Percentiles rank a stretch among this genome's conserved stretches.
Conservation (phyloP, 2,888 invertebrate species). For the Pediacus dermestoides region DNA sequence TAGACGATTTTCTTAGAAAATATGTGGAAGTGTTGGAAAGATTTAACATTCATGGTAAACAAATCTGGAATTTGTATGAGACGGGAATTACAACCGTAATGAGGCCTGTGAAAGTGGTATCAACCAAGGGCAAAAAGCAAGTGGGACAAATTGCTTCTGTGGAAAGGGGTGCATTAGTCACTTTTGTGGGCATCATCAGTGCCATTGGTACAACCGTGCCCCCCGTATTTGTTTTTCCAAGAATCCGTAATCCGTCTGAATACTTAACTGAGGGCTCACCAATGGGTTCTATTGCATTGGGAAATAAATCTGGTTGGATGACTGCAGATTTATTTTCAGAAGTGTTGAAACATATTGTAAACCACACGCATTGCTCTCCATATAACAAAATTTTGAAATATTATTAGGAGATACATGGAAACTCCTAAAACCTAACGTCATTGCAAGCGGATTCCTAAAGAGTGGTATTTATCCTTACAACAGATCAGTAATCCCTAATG, state of each 20-base stretch:
- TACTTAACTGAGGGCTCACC: slow-evolving; percentile 10
- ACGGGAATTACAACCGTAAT: slow-evolving; percentile 30
- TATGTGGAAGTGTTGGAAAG: slow-evolving; percentile 14
- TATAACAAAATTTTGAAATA: slow-evolving; percentile 13
- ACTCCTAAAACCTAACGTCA: no score
- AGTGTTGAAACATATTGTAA: slow-evolving; percentile 19
- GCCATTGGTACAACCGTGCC: slow-evolving; percentile 10
- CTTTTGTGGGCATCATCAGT: slow-evolving; percentile 7
- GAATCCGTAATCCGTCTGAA: slow-evolving; percentile 9
- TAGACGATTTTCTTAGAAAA: slow-evolving; percentile 47
- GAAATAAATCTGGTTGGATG: slow-evolving; percentile 23
- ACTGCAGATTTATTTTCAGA: slow-evolving; percentile 18
- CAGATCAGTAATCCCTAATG: no score
- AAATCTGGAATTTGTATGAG: slow-evolving; percentile 30
- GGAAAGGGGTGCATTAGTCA: slow-evolving; percentile 13
- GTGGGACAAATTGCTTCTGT: slow-evolving; percentile 11
- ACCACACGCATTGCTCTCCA: slow-evolving; percentile 9
- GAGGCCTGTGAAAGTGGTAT: slow-evolving; percentile 18
- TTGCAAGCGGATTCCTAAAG: no score
- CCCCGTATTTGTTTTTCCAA: slow-evolving; percentile 10
- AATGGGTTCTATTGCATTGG: slow-evolving; percentile 13
- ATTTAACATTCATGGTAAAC: slow-evolving; percentile 17
- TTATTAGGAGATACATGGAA: no score
- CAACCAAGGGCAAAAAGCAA: slow-evolving; percentile 14
- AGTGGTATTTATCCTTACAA: no score